phyloP scores from a whole-genome alignment of 2,888 invertebrate genomes.

The Gibbula magus region DNA sequence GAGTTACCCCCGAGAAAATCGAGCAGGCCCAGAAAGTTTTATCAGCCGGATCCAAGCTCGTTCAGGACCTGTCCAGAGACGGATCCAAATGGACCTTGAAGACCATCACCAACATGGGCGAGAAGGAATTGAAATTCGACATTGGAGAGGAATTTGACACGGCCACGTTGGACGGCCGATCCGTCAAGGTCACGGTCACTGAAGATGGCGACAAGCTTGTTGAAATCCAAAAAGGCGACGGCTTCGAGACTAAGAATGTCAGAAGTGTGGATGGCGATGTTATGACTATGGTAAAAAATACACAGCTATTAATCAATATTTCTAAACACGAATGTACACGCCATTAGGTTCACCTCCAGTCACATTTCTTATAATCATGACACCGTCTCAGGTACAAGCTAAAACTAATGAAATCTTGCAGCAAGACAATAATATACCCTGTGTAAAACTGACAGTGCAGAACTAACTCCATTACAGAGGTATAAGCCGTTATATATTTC shows the following conservation, averaged over 20 bases:
- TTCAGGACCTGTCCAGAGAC: conserved; percentile 84
- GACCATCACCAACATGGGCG: conserved; percentile 61
- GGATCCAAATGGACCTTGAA: conserved; percentile 86
- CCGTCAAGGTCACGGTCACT: conserved; percentile 79
- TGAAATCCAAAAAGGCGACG: conserved; percentile 59
- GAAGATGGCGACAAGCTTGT: conserved; percentile 56
- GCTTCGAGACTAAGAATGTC: conserved; percentile 54
- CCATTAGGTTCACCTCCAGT: too few species aligned
- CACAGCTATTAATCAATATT: too few species aligned
- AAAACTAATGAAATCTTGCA: too few species aligned
- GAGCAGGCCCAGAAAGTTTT: conserved; percentile 75
- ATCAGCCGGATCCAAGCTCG: conserved; percentile 89
- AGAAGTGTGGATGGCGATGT: conserved; percentile 48
- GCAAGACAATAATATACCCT: too few species aligned
- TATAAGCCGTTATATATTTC: too few species aligned
- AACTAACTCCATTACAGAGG: too few species aligned
- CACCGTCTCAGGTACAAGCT: too few species aligned
- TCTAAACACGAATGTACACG: too few species aligned
- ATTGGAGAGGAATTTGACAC: conserved; percentile 66
- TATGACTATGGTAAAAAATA: conserved; percentile 52
- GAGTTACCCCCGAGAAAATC: conserved; percentile 54
- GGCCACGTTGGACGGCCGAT: conserved; percentile 90
- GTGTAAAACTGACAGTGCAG: too few species aligned
- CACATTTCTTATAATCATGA: too few species aligned
- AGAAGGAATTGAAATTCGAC: conserved; percentile 61